Evolutionary conservation across 2,113 vertebrate genomes (phyloP).

Genomic region (Anas platyrhynchos): DNA sequence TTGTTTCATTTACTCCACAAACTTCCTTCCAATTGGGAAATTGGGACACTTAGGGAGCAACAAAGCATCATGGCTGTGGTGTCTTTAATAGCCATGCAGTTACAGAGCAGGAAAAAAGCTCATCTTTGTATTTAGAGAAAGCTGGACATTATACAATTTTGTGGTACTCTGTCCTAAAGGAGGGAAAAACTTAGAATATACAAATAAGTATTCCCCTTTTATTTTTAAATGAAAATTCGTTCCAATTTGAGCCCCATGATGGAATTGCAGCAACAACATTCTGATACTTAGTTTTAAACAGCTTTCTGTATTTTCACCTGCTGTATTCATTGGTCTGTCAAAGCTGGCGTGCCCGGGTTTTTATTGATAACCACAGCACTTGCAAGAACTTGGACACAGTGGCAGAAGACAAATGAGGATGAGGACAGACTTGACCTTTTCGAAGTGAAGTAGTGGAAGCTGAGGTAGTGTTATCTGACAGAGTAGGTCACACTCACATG

Average conservation of each 20-base stretch:
- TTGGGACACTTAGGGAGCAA: not conserved
- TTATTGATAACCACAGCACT: not conserved
- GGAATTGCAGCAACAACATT: not conserved
- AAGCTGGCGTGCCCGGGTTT: not conserved
- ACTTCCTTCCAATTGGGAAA: not conserved
- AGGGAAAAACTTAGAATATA: not conserved
- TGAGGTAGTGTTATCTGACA: not conserved
- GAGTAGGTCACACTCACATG: not conserved
- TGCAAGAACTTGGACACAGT: not conserved
- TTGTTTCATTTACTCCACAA: not conserved
- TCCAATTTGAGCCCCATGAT: not conserved
- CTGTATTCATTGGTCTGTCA: not conserved
- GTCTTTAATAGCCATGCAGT: not conserved
- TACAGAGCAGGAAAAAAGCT: not conserved
- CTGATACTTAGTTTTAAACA: not conserved
- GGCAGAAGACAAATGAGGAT: not conserved
- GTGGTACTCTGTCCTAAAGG: not conserved
- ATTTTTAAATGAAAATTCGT: not conserved
- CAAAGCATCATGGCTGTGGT: not conserved
- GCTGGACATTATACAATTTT: not conserved
- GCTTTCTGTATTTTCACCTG: not conserved
- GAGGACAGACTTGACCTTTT: not conserved
- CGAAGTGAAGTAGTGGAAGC: not conserved
- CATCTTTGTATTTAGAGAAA: not conserved
- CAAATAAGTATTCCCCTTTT: not conserved